A percentile compares a stretch with the other conserved stretches of the same genome.
Evolutionary conservation across 2,888 invertebrate genomes (phyloP).

Genomic region (Eurois occulta): DNA sequence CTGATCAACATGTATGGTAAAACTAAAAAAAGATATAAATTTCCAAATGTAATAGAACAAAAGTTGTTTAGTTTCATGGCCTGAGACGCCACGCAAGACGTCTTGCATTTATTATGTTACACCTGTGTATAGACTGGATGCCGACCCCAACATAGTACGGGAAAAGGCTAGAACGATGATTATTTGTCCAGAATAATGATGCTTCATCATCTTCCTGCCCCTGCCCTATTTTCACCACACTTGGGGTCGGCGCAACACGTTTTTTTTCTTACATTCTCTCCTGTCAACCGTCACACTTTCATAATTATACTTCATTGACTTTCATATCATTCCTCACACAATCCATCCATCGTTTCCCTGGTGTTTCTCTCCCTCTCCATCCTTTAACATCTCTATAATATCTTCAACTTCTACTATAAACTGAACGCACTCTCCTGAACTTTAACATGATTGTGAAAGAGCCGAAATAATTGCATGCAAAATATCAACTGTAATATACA

Average conservation of each 20-base stretch:
- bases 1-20: neutral
- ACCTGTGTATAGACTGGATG: neutral
- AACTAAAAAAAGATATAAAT: neutral
- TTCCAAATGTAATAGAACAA: neutral
- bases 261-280: no score
- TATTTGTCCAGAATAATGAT: neutral
- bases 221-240: neutral
- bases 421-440: neutral
- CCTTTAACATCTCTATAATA: neutral
- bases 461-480: conserved; percentile 37
- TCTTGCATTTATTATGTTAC: no score
- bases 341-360: neutral
- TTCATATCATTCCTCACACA: neutral
- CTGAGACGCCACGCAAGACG: no score
- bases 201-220: neutral
- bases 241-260: neutral
- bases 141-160: neutral
- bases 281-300: no score
- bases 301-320: no score
- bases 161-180: neutral
- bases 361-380: neutral
- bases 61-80: neutral
- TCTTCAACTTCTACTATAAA: neutral
- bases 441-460: conserved; percentile 18
- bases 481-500: conserved; percentile 17